phyloP scores from a whole-genome alignment of 2,888 invertebrate species.

The Timema cristinae region DNA sequence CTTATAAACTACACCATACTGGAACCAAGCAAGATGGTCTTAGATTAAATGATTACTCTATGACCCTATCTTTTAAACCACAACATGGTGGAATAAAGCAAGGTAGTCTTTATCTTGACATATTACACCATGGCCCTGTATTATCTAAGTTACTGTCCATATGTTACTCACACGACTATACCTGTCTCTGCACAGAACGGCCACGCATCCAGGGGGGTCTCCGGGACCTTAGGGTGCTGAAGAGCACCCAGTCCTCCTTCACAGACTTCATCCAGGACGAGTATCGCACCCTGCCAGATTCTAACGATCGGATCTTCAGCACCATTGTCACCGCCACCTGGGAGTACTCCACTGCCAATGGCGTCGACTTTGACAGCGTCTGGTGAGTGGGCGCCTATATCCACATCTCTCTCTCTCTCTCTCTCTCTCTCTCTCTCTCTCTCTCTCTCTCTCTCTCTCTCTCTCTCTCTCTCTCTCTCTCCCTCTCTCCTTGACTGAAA shows the following conservation, averaged over 20 bases:
- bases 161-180: not conserved
- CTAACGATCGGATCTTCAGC: constrained; percentile 72
- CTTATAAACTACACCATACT: too few relatives aligned
- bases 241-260: constrained; percentile 78
- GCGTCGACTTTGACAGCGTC: constrained; percentile 64
- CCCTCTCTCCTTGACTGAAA: too few relatives aligned
- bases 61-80: too few relatives aligned
- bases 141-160: not conserved
- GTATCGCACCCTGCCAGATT: constrained; percentile 69
- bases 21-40: too few relatives aligned
- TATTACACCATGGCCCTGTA: too few relatives aligned
- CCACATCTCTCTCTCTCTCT: too few relatives aligned
- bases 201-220: constrained; percentile 64
- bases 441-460: not conserved
- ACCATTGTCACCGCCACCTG: constrained; percentile 72
- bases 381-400: constrained; percentile 48
- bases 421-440: not conserved
- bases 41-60: too few relatives aligned
- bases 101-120: too few relatives aligned
- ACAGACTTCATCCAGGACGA: constrained; percentile 76
- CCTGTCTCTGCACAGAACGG: constrained; percentile 43
- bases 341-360: constrained; percentile 62
- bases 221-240: constrained; percentile 65
- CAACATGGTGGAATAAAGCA: too few relatives aligned
- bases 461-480: too few relatives aligned